phyloP scores from a whole-genome alignment of 2,888 invertebrate genomes.

The Tachina lurida region DNA sequence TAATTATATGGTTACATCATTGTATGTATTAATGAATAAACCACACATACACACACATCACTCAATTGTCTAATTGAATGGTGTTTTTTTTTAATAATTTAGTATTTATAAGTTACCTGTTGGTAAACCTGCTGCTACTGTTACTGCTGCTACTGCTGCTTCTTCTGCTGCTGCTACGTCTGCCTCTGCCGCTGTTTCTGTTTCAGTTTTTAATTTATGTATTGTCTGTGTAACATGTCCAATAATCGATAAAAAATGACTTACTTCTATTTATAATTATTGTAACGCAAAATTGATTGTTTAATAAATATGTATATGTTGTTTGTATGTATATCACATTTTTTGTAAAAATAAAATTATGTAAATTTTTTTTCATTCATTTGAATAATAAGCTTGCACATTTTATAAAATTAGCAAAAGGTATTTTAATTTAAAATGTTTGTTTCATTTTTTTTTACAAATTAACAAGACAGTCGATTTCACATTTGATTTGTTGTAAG shows the following conservation, averaged over 20 bases:
- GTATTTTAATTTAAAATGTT: neutral
- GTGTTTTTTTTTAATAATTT: constrained; percentile 38
- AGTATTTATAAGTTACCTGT: constrained; percentile 44
- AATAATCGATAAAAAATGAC: constrained; percentile 55
- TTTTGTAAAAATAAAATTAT: neutral
- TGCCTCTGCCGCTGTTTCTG: neutral
- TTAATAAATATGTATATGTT: constrained; percentile 7
- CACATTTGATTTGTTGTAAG: constrained; percentile 49
- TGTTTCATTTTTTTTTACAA: neutral
- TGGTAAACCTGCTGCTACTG: neutral
- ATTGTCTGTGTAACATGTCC: constrained; percentile 4
- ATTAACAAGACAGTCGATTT: constrained; percentile 10
- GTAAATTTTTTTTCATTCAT: neutral
- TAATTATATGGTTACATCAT: neutral
- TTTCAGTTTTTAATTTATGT: no score
- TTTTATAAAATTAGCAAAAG: neutral
- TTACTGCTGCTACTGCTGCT: neutral
- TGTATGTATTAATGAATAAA: constrained; percentile 2
- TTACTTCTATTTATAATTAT: constrained; percentile 26
- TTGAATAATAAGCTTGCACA: no score
- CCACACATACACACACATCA: neutral
- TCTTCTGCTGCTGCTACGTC: neutral
- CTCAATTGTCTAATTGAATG: constrained; percentile 49
- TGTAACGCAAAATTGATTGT: constrained; percentile 13
- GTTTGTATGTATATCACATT: constrained; percentile 22